Base-by-base conservation (phyloP, 2,888 invertebrate species). In the Cryptosula pallasiana region DNA sequence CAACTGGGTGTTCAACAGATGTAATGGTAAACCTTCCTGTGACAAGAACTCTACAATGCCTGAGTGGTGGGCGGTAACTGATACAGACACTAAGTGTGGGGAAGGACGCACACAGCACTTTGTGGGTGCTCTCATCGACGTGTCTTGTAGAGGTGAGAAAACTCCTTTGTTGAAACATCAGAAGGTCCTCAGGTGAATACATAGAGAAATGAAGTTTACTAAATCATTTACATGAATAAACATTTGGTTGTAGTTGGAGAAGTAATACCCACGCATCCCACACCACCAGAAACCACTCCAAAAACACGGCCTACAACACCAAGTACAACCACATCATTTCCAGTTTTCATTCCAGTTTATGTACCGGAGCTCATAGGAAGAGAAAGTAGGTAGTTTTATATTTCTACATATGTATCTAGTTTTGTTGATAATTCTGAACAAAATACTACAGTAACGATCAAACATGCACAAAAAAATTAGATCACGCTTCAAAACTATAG, bases 291-390 rank as follows among this genome's bases (percentile, higher is more conserved):
- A 5, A 63, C 63, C 20, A 63, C 63, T 34, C 63, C 63, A 32
- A 63, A 63, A 27, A 63, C 63, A 5, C 20, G 63, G 32, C 63
- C 63, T 25, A 63, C 63, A 25, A 63, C 63, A 34, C 63, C 63
- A 13, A 63, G 25, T 13, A 63, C 63, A 3, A 63, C 63, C 32
- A 63, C 63, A 5, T 27, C 63, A 29, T 63, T 63, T 32, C 63
- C 63, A 29, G 63, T 63, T 5, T 63, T 13, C 27, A 27, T 63
- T 20, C 25, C 27, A 25, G 34, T 63, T 13, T 63, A 63, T n/a
- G 32, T 63, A 32, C 63, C 63, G 13, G 63, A 32, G 32, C 63
- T 63, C 3, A 27, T 25, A 27, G 63, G 63, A 27, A 63, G 63
- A 63, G 63, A 63, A 32, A 63, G 63, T 63, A 32, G 32, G 34